Evolutionary conservation across 1,140 invertebrate species (phyloP), one percentile per base, ranked within the genome.

Genomic region (Arion vulgaris): DNA sequence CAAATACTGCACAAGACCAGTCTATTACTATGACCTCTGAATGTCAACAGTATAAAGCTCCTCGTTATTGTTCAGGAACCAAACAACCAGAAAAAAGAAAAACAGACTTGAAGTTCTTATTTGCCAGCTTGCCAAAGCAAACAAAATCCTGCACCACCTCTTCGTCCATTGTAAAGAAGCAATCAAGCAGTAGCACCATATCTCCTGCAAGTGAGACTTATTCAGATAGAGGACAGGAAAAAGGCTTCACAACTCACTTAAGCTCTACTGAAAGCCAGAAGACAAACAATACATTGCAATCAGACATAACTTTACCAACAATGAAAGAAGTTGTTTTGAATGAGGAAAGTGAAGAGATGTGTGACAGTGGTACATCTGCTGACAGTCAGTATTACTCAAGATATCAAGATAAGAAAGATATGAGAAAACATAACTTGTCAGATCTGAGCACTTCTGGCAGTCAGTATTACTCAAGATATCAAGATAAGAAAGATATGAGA

Each of bases 21-120:
- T 15, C 19, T 17, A 51, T 23, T 1, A 2, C 17, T 34, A 51
- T n/a, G 9, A 49, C 36, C 13, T 9, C 13, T 4, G 11, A 19
- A 1, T 2, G 13, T 2, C 41, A 53, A 17, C 28, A 28, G 32
- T 32, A 17, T 66, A 32, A 66, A 66, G 62, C 5, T 66, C 62
- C 17, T 66, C 2, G 28, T 7, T 23, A 66, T 66, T 28, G 5
- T 17, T 66, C 62, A 66, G 28, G 19, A 66, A 66, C 62, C 28
- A 66, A 32, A 34, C 28, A 34, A 5, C 4, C 73, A 28, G 73
- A 75, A 11, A 75, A 75, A 75, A 75, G 73, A 49, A 75, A 75
- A 53, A 28, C 41, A 49, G 73, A 75, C 32, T 28, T 75, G 73
- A 75, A 45, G 23, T 53, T 53, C n/a, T 51, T 75, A 28, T 75